phyloP scores from a whole-genome alignment of 1,140 invertebrate species.

The Physella acuta region DNA sequence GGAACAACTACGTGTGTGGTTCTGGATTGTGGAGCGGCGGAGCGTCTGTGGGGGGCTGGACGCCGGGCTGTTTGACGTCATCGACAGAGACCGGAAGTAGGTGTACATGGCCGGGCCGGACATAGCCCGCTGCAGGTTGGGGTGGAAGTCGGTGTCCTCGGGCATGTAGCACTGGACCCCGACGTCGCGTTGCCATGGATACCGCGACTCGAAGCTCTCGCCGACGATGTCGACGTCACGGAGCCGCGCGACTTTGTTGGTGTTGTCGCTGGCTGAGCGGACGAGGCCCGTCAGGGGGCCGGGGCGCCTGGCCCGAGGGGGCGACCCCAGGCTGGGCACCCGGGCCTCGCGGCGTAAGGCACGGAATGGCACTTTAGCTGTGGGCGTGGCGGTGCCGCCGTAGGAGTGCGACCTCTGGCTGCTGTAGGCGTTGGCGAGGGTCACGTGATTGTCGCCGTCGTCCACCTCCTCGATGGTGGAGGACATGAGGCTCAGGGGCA shows the following conservation, averaged over 20 bases:
- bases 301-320: conserved; percentile 9
- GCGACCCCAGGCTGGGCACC: not conserved
- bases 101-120: conserved; percentile 17
- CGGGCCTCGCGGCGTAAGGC: conserved; percentile 5
- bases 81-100: conserved; percentile 14
- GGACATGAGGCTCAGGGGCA: conserved; percentile 18
- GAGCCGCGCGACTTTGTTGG: conserved; percentile 4
- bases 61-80: conserved; percentile 5
- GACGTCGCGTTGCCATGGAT: conserved; percentile 58
- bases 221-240: conserved; percentile 52
- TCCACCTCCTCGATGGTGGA: conserved; percentile 28
- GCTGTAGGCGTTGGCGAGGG: not conserved
- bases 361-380: conserved; percentile 3
- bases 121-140: not conserved
- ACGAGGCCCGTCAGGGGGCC: not conserved
- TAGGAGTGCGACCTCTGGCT: conserved; percentile 6
- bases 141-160: not conserved
- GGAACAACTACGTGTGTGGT: not conserved
- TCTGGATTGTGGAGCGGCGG: not conserved
- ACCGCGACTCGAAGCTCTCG: conserved; percentile 48
- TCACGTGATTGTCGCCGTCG: not conserved
- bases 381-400: not conserved
- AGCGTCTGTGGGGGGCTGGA: conserved; percentile 7
- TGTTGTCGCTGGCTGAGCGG: conserved; percentile 16
- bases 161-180: conserved; percentile 50